Percentiles rank a stretch among this genome's conserved stretches.
phyloP scores from a whole-genome alignment of 2,113 vertebrate genomes.

The Melospiza georgiana region DNA sequence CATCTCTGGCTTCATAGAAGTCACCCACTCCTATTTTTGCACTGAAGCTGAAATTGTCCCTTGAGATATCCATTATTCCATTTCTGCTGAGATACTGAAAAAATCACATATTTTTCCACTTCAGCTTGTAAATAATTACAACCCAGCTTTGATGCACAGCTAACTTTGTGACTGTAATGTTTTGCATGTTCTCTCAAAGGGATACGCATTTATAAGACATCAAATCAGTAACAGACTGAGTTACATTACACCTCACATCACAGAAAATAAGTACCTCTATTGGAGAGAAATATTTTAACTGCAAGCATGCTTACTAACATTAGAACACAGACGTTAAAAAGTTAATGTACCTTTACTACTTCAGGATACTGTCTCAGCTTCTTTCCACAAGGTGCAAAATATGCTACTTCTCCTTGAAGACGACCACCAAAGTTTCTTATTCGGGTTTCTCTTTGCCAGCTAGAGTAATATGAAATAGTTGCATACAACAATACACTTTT shows the following conservation, averaged over 20 bases:
- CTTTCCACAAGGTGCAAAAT: slow-evolving; percentile 95
- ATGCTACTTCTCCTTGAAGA: slow-evolving; percentile 90
- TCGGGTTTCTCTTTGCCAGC: slow-evolving; percentile 94
- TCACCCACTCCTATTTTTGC: slow-evolving; percentile 96
- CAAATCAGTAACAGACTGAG: slow-evolving; percentile 52
- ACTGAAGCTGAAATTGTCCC: slow-evolving; percentile 98
- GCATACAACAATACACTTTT: slow-evolving; percentile 28
- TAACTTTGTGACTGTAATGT: slow-evolving; percentile 67
- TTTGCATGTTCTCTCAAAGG: slow-evolving; percentile 66
- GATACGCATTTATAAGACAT: slow-evolving; percentile 54
- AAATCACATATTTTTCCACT: slow-evolving; percentile 89
- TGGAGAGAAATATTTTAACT: slow-evolving; percentile 29
- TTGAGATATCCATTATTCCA: slow-evolving; percentile 94
- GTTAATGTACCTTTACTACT: slow-evolving; percentile 87
- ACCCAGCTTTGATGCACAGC: slow-evolving; percentile 76
- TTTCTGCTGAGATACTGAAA: slow-evolving; percentile 94
- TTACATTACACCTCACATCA: slow-evolving; percentile 47
- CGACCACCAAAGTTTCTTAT: slow-evolving; percentile 86
- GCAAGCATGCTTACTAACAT: slow-evolving; percentile 33
- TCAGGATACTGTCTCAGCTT: slow-evolving; percentile 94
- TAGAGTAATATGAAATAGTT: slow-evolving; percentile 66
- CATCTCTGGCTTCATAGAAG: slow-evolving; percentile 98
- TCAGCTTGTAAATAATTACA: slow-evolving; percentile 82
- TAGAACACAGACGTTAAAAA: background rate
- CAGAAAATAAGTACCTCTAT: slow-evolving; percentile 56